Evolutionary conservation across 2,888 invertebrate genomes (phyloP), one percentile per base, ranked within the genome.

Genomic region (Drosophila koepferae): DNA sequence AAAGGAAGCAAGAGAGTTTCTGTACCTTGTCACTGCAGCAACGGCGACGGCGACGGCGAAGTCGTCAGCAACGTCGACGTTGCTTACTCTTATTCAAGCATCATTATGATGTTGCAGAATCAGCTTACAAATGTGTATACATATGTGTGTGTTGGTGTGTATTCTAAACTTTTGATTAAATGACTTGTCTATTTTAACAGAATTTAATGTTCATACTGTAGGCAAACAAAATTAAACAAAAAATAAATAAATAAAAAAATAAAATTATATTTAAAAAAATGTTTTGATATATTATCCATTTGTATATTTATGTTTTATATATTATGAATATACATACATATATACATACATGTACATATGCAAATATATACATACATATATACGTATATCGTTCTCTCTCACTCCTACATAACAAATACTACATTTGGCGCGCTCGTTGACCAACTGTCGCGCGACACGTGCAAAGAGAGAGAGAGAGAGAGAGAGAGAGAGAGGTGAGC

Each of bases 361-460:
- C n/a, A n/a, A n/a, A n/a, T 16, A 23, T 7, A 28, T 16, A 23
- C 1, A 16, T 7, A 23, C 0, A 16, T 23, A 38, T 28, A 0
- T 4, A 36, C 0, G 6, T 12, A 16, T 40, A 40, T 40, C 40
- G 2, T 40, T 40, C 40, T 8, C 40, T 40, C 40, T 40, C 40
- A n/a, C 10, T 18, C 20, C 16, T 14, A 40, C 14, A 18, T 40
- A 10, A 28, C 55, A 28, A 28, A 28, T 28, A 28, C 6, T 28
- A 28, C 28, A 41, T 74, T 74, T 74, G 55, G 72, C 53, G 60
- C 61, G 73, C 48, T 58, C 23, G 28, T 69, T 46, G 63, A 38
- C 68, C 76, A 78, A 77, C 76, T 77, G 78, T 63, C 69, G 61
- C 63, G 31, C 71, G 58, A 75, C 74, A 61, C 65, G 56, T 70